phyloP scores from a whole-genome alignment of 35 echinoderm and acorn worm genomes.

The Ophiothrix spiculata region DNA sequence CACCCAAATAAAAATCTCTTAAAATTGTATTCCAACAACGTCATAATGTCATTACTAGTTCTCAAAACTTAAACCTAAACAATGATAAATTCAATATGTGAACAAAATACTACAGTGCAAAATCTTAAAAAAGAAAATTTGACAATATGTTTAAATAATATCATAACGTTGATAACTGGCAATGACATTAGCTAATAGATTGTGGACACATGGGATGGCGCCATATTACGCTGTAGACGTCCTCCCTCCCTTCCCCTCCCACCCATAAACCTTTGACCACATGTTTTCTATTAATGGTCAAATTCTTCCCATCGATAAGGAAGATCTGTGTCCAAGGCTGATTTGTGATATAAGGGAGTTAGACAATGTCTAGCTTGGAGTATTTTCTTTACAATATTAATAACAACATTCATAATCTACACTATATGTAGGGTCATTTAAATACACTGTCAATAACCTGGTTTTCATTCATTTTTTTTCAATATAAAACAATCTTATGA shows the following conservation, averaged over 20 bases:
- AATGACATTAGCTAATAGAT: neutral
- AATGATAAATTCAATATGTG: no score
- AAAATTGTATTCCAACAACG: no score
- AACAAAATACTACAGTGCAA: no score
- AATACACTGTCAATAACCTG: neutral
- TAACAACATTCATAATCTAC: slow-evolving; percentile 10
- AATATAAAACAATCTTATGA: slow-evolving; percentile 8
- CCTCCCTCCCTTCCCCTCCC: neutral
- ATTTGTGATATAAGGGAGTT: neutral
- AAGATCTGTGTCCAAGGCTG: neutral
- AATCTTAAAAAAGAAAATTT: no score
- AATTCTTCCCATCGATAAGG: neutral
- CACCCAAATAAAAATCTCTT: no score
- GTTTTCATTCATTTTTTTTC: neutral
- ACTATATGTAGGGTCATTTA: neutral
- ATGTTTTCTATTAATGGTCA: neutral
- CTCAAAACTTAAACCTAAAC: no score
- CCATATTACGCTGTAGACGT: neutral
- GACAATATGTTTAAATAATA: neutral
- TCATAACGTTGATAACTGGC: neutral
- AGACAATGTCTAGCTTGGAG: neutral
- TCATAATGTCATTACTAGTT: no score
- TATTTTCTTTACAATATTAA: neutral
- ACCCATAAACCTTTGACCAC: neutral
- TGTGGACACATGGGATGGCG: no score